Base-by-base conservation (phyloP, 2,113 vertebrate species). In the Sapajus apella region DNA sequence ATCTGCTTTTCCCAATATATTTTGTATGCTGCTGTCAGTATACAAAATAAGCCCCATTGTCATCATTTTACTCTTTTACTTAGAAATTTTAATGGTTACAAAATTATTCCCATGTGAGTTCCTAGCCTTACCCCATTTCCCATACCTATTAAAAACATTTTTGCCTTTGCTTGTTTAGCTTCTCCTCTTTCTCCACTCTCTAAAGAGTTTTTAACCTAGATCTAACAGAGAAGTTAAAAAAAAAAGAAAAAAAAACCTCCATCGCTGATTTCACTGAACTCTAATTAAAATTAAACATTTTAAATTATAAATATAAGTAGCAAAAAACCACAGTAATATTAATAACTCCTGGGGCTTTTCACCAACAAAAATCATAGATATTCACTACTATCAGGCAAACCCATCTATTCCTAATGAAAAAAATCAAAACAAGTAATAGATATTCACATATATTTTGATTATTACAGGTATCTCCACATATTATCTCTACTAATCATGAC, bases 241-340 rank as follows among this genome's bases (percentile, higher is more conserved):
- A 3, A 52, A 52, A 50, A 50, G 12, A 50, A 50, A 13, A 52
- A 70, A 77, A 64, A 75, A 10, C 37, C 17, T 47, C 14, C 9
- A 66, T 32, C 66, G 37, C 56, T 80, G 17, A 68, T 90, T 87
- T 94, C 21, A 68, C 2, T 58, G 50, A 95, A 40, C 20, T 81
- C 20, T 43, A 68, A 91, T 56, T 76, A 64, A 97, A 96, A 94
- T 40, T 32, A 83, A 91, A n/a, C 18, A 64, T 87, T 91, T 81
- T 93, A 40, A 70, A 1, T 89, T 73, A 64, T 80, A 23, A 89
- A 70, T 2, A 21, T 75, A 68, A 58, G 21, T 64, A 43, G 43
- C 23, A 92, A 73, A 30, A 76, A 95, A 58, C 14, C 5, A 85
- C 25, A 75, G 13, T n/a, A 75, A 84, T 61, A 58, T 82, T 52